Evolutionary conservation across 2,797 vertebrate genomes (phyloP).

Genomic region (Otus scops): DNA sequence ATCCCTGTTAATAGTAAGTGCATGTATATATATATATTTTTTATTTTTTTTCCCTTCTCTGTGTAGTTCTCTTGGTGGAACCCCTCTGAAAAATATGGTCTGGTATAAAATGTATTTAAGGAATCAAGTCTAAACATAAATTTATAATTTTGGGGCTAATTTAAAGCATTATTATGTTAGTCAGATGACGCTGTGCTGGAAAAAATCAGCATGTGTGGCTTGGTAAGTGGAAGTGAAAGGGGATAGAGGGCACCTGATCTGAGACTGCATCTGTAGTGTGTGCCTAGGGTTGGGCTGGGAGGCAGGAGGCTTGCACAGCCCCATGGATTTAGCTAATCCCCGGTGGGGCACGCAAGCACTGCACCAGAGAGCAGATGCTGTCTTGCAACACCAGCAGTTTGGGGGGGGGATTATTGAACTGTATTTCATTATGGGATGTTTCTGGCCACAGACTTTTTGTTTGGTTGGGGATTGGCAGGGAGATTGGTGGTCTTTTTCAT

Average conservation of each 20-base stretch:
- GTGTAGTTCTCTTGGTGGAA: background rate
- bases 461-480: too few species aligned
- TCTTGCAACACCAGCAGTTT: background rate
- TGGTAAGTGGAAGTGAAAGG: background rate
- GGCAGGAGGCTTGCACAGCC: background rate
- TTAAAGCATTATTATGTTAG: background rate
- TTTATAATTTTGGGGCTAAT: background rate
- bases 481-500: background rate
- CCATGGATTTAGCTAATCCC: too few species aligned
- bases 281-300: background rate
- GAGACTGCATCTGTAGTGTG: accelerated
- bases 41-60: accelerated
- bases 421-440: background rate
- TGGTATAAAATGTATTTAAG: background rate
- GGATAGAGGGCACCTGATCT: background rate
- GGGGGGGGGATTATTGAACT: background rate
- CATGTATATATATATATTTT: background rate
- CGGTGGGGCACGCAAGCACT: too few species aligned
- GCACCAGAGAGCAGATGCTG: background rate
- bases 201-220: background rate
- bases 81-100: background rate
- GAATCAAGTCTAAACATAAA: background rate
- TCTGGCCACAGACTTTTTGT: background rate
- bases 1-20: background rate
- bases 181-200: background rate